These are phyloP conservation scores for Acanthochromis polyacanthus DNA, from an alignment of 2,113 vertebrate species.

Conservation along the genomic window DNA sequence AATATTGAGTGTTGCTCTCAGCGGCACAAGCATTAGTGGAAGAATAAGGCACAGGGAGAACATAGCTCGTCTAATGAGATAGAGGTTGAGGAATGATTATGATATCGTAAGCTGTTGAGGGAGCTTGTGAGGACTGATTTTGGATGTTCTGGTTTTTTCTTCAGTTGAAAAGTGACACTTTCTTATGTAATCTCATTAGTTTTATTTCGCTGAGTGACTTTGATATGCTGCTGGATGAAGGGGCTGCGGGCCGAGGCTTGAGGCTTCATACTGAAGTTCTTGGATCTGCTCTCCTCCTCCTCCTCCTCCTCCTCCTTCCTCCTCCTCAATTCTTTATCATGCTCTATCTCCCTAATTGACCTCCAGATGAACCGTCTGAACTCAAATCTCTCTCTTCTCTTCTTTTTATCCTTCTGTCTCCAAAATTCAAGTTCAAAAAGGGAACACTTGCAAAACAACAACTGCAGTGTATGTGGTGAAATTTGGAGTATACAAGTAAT, in stretches of 20 bases:
- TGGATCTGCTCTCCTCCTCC: conserved; percentile 27
- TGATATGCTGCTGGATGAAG: conserved; percentile 28
- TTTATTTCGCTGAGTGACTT: conserved; percentile 31
- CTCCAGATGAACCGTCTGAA: conserved; percentile 69
- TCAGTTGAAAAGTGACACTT: conserved; percentile 18
- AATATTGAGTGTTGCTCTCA: conserved; percentile 80
- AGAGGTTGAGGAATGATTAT: conserved; percentile 36
- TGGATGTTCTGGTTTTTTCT: neutral
- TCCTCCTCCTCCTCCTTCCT: conserved; percentile 9
- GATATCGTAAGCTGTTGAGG: conserved; percentile 15
- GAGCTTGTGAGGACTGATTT: conserved; percentile 5
- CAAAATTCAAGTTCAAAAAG: conserved; percentile 17
- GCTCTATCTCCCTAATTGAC: conserved; percentile 53
- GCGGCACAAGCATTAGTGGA: conserved; percentile 60
- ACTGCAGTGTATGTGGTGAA: neutral
- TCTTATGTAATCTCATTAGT: neutral
- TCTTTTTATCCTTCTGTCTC: conserved; percentile 8
- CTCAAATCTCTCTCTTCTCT: conserved; percentile 22
- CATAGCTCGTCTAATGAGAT: conserved; percentile 59
- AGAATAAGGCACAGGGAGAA: conserved; percentile 52
- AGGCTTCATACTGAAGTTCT: conserved; percentile 37
- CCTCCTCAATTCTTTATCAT: conserved; percentile 49
- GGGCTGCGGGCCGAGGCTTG: conserved; percentile 17
- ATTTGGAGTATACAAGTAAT: neutral
- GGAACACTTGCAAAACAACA: neutral